Percentiles rank a stretch among this genome's conserved stretches.
These are phyloP conservation scores for Philaethria dido DNA, from an alignment of 2,888 invertebrate genomes.

Conservation along the genomic window DNA sequence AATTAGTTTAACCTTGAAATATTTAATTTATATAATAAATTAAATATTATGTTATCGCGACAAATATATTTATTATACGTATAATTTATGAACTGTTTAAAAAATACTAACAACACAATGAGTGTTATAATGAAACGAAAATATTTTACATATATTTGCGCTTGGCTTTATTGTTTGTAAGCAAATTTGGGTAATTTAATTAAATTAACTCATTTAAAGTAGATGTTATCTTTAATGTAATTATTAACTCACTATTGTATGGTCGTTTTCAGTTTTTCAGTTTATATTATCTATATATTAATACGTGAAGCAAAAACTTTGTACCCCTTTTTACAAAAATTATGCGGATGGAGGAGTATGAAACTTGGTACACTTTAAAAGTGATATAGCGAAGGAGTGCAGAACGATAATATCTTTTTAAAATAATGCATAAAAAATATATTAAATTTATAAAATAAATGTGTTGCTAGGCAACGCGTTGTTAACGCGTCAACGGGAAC, in stretches of 20 bases:
- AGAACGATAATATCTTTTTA: no score
- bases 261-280: neutral
- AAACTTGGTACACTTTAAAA: no score
- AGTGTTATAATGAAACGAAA: neutral
- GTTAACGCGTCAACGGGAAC: no score
- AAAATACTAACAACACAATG: slow-evolving; percentile 13
- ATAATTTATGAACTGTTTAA: neutral
- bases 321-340: no score
- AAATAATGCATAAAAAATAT: no score
- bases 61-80: neutral
- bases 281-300: no score
- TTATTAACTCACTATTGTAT: neutral
- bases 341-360: no score
- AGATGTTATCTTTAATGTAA: neutral
- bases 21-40: no score
- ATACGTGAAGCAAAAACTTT: no score
- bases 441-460: no score
- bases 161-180: slow-evolving; percentile 16
- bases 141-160: slow-evolving; percentile 3
- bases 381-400: no score
- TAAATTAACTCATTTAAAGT: neutral
- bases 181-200: slow-evolving; percentile 5
- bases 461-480: no score
- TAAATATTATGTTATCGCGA: neutral
- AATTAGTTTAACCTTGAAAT: neutral